Conservation (phyloP, 2,797 vertebrate genomes). For the Catamblyrhynchus diadema region DNA sequence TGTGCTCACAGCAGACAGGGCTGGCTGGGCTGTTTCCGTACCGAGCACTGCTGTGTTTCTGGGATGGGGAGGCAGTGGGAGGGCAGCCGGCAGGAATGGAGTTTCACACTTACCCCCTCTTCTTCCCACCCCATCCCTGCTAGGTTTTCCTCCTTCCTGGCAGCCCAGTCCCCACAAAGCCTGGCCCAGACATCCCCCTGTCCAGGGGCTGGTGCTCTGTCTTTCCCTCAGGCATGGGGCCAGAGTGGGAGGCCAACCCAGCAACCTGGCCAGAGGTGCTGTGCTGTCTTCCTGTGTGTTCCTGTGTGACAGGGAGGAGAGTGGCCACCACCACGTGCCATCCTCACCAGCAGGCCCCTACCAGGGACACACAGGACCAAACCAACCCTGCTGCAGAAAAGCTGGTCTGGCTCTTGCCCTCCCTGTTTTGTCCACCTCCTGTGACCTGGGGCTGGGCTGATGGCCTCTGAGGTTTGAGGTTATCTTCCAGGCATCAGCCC, state of each 20-base stretch:
- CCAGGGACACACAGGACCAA: not conserved
- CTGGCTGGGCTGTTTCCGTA: conserved; percentile 16
- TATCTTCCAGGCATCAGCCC: not conserved
- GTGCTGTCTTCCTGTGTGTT: not conserved
- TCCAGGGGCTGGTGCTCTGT: not conserved
- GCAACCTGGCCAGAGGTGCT: not conserved
- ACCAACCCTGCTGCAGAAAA: not conserved
- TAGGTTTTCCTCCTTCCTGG: not conserved
- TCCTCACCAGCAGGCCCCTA: not conserved
- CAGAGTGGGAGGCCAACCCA: not conserved
- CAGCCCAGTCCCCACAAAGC: not conserved
- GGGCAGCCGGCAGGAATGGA: not conserved
- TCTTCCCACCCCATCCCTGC: not conserved
- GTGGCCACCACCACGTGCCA: rapidly evolving
- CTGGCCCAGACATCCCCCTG: not conserved
- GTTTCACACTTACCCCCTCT: not conserved
- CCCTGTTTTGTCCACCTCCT: not conserved
- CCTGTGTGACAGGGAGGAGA: rapidly evolving
- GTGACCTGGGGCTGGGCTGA: not conserved
- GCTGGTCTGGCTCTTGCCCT: not conserved
- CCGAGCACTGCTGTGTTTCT: not conserved
- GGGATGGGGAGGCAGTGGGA: not conserved
- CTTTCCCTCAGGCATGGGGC: not conserved
- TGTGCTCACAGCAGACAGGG: not conserved
- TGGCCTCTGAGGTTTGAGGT: not conserved